Evolutionary conservation across 2,888 invertebrate genomes (phyloP).

Genomic region (Rhyacophila evoluta): DNA sequence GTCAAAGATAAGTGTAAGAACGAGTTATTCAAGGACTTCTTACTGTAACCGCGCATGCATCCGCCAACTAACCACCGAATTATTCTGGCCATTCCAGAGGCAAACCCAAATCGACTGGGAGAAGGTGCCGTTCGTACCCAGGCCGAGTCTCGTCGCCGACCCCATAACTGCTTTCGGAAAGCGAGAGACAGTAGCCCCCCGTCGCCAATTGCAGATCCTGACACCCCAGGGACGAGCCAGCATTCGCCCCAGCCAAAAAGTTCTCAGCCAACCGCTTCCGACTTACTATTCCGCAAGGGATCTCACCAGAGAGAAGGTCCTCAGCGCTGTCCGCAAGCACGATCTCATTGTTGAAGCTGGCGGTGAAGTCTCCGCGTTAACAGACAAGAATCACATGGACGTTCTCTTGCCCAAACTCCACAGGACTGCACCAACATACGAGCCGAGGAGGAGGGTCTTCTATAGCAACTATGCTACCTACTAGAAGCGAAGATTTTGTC

Average conservation of each 20-base stretch:
- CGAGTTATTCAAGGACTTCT: neutral
- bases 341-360: conserved; percentile 71
- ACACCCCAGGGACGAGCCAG: conserved; percentile 72
- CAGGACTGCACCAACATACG: conserved; percentile 65
- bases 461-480: conserved; percentile 70
- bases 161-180: conserved; percentile 88
- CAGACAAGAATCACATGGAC: conserved; percentile 76
- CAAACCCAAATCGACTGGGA: conserved; percentile 85
- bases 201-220: conserved; percentile 64
- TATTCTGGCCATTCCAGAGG: conserved; percentile 75
- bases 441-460: conserved; percentile 67
- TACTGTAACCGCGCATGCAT: conserved; percentile 5
- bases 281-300: conserved; percentile 79
- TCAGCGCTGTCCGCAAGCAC: conserved; percentile 71
- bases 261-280: conserved; percentile 72
- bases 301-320: conserved; percentile 74
- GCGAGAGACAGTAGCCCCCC: conserved; percentile 67
- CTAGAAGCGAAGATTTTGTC: conserved; percentile 56
- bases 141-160: conserved; percentile 86
- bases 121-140: conserved; percentile 87
- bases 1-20: neutral
- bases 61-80: conserved; percentile 62
- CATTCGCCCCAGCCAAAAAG: conserved; percentile 73
- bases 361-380: conserved; percentile 69
- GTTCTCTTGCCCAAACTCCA: conserved; percentile 74